Evolutionary conservation across 1,140 invertebrate genomes (phyloP).

Genomic region (Pemphigus obesinymphae): DNA sequence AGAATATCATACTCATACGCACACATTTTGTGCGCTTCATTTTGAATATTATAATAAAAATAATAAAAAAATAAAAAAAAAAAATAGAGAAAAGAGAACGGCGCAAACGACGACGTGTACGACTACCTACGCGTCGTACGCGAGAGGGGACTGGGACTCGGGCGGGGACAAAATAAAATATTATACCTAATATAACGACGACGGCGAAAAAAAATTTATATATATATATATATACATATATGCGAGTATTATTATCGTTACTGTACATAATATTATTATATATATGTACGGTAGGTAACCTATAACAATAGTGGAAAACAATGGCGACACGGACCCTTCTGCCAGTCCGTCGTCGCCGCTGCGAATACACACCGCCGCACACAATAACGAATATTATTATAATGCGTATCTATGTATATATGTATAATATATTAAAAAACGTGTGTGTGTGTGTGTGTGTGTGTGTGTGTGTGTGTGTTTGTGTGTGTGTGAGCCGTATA

Average conservation of each 20-base stretch:
- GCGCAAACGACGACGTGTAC: background rate
- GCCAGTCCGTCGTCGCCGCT: background rate
- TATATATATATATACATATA: background rate
- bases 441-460: too few relatives aligned
- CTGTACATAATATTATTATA: too few relatives aligned
- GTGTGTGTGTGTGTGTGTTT: too few relatives aligned
- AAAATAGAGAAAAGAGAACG: background rate
- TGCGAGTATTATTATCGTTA: background rate
- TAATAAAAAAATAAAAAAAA: background rate
- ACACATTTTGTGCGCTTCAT: background rate
- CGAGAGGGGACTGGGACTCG: background rate
- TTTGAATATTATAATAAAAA: conserved; percentile 16
- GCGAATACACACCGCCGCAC: background rate
- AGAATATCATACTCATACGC: background rate
- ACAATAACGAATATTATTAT: conserved; percentile 23
- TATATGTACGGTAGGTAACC: background rate
- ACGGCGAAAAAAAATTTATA: background rate
- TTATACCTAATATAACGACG: background rate
- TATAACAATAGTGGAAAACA: conserved; percentile 5
- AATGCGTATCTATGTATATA: too few relatives aligned
- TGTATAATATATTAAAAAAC: background rate
- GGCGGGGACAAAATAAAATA: background rate
- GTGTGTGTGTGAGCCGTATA: too few relatives aligned
- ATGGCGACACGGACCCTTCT: conserved; percentile 3
- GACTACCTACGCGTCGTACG: background rate